A percentile compares a stretch with the other conserved stretches of the same genome.
Evolutionary conservation across 2,113 vertebrate genomes (phyloP).

Genomic region (Talpa occidentalis): DNA sequence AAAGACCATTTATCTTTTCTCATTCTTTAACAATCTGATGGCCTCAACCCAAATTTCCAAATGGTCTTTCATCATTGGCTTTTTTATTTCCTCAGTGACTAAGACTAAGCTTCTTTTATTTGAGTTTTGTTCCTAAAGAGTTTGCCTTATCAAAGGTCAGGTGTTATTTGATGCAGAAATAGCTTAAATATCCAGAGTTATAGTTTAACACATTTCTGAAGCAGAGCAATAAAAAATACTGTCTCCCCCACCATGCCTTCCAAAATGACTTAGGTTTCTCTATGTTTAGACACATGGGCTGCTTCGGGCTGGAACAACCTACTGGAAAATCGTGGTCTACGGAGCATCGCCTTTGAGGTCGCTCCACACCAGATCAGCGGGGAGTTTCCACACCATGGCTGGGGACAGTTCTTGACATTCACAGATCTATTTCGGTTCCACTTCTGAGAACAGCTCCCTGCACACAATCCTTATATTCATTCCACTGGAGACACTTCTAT

Average conservation of each 20-base stretch:
- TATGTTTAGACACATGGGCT: slow-evolving; percentile 70
- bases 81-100: slow-evolving; percentile 24
- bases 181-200: slow-evolving; percentile 57
- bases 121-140: slow-evolving; percentile 40
- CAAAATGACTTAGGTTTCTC: slow-evolving; percentile 35
- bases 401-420: neutral
- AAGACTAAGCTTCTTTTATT: slow-evolving; percentile 50
- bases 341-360: neutral
- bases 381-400: neutral
- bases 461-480: neutral
- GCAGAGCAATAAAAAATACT: slow-evolving; percentile 63
- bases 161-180: slow-evolving; percentile 50
- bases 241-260: slow-evolving; percentile 51
- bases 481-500: neutral
- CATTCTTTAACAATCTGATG: neutral
- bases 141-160: slow-evolving; percentile 52
- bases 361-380: slow-evolving; percentile 30
- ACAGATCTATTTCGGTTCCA: neutral
- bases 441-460: neutral
- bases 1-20: slow-evolving; percentile 13
- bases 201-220: slow-evolving; percentile 70
- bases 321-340: slow-evolving; percentile 29
- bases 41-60: slow-evolving; percentile 22
- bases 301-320: slow-evolving; percentile 32
- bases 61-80: slow-evolving; percentile 36